These are phyloP conservation scores for Botia kubotai DNA, from an alignment of 2,797 vertebrate species.

Conservation along the genomic window DNA sequence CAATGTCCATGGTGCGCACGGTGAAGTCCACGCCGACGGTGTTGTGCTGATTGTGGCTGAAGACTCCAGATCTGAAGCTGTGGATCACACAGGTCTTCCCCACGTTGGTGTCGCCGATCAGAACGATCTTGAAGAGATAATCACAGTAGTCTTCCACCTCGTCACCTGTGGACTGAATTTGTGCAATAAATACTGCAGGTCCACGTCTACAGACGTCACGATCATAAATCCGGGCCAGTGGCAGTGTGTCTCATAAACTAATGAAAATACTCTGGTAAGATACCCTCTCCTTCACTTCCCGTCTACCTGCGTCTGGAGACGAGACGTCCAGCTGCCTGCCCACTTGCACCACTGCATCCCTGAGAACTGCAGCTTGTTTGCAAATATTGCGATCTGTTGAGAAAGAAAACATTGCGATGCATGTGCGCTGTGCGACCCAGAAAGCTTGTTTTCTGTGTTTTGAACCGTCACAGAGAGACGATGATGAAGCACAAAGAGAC, in stretches of 20 bases:
- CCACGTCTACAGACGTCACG: not conserved
- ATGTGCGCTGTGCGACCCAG: not conserved
- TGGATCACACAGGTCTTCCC: slow-evolving; percentile 96
- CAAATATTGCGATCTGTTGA: slow-evolving; percentile 4
- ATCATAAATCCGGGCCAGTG: not conserved
- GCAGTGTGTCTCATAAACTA: too few species aligned
- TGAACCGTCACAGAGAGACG: too few species aligned
- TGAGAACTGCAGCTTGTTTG: slow-evolving; percentile 75
- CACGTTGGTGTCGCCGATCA: slow-evolving; percentile 94
- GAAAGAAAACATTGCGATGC: not conserved
- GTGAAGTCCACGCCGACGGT: slow-evolving; percentile 97
- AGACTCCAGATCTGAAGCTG: slow-evolving; percentile 90
- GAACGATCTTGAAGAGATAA: slow-evolving; percentile 95
- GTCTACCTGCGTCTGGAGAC: slow-evolving; percentile 78
- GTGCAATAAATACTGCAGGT: slow-evolving; percentile 40
- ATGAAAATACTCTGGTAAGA: not conserved
- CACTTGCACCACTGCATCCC: slow-evolving; percentile 80
- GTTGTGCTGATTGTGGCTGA: slow-evolving; percentile 88
- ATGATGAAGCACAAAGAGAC: not conserved
- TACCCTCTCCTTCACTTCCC: slow-evolving; percentile 43
- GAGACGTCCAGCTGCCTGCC: slow-evolving; percentile 75
- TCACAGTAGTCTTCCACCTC: slow-evolving; percentile 87
- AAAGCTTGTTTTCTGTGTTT: not conserved
- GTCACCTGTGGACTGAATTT: slow-evolving; percentile 77
- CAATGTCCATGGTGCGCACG: slow-evolving; percentile 87